These are phyloP conservation scores for Drosophila vallismaia DNA, from an alignment of 2,888 invertebrate genomes.

Conservation along the genomic window DNA sequence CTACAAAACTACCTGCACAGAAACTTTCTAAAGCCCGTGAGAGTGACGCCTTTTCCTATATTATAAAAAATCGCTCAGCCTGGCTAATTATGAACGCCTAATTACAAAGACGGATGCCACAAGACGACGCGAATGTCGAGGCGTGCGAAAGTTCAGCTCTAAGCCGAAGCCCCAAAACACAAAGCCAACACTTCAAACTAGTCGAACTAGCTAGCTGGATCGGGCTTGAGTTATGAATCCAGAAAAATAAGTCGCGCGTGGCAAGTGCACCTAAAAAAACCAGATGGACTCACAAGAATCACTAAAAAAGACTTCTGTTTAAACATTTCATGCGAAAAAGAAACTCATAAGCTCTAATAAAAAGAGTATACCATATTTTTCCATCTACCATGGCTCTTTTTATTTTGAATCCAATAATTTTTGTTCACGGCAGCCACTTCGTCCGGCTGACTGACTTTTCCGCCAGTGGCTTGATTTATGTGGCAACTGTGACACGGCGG, in stretches of 20 bases:
- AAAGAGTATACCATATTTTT: too few species aligned
- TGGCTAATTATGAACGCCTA: constrained; percentile 73
- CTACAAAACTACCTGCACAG: constrained; percentile 11
- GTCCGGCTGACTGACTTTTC: constrained; percentile 68
- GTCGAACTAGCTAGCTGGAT: constrained; percentile 10
- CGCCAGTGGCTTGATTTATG: constrained; percentile 74
- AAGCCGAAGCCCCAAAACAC: constrained; percentile 22
- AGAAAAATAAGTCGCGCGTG: constrained; percentile 68
- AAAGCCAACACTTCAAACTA: constrained; percentile 6
- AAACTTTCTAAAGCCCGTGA: constrained; percentile 70
- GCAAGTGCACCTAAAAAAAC: constrained; percentile 46
- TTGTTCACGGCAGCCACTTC: constrained; percentile 41
- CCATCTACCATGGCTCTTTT: too few species aligned
- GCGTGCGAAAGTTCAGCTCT: constrained; percentile 52
- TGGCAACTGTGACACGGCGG: constrained; percentile 79
- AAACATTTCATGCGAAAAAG: too few species aligned
- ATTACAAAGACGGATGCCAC: constrained; percentile 79
- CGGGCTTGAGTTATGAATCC: constrained; percentile 71
- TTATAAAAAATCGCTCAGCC: constrained; percentile 58
- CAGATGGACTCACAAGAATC: background rate
- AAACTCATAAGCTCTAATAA: background rate
- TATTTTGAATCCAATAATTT: too few species aligned
- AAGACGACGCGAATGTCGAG: constrained; percentile 20
- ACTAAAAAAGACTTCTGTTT: background rate
- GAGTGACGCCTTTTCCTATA: constrained; percentile 43